These are phyloP conservation scores for Phymanthus crucifer DNA, from an alignment of 92 coral and sea anemone genomes.

Conservation along the genomic window DNA sequence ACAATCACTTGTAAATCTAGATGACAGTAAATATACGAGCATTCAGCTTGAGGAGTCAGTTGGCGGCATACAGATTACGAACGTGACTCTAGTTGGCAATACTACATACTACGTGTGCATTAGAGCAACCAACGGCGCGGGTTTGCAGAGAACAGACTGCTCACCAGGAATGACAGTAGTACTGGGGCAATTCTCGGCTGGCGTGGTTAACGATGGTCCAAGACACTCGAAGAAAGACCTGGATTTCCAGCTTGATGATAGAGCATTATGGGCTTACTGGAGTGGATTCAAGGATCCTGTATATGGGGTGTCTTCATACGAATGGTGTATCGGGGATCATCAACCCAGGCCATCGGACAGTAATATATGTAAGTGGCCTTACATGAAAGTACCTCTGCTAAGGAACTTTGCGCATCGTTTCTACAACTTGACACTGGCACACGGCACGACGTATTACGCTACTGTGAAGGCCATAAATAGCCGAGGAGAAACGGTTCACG, in stretches of 20 bases:
- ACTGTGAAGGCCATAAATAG: slow-evolving; percentile 70
- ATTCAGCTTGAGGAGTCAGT: slow-evolving; percentile 41
- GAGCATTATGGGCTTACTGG: slow-evolving; percentile 88
- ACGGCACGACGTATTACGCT: slow-evolving; percentile 72
- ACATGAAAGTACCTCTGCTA: slow-evolving; percentile 38
- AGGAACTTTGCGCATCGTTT: slow-evolving; percentile 61
- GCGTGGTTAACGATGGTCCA: slow-evolving; percentile 83
- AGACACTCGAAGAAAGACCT: slow-evolving; percentile 37
- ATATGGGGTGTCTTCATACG: slow-evolving; percentile 55
- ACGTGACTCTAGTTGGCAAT: slow-evolving; percentile 58
- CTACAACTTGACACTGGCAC: slow-evolving; percentile 68
- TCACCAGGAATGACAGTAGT: slow-evolving; percentile 62
- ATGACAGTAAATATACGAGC: slow-evolving; percentile 20
- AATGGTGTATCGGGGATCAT: slow-evolving; percentile 73
- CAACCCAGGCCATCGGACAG: slow-evolving; percentile 25
- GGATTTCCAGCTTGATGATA: slow-evolving; percentile 81
- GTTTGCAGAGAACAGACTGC: slow-evolving; percentile 62
- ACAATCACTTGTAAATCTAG: slow-evolving; percentile 14
- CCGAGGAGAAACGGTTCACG: slow-evolving; percentile 62
- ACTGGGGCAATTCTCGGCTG: slow-evolving; percentile 71
- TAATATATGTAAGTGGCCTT: slow-evolving; percentile 57
- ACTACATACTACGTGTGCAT: slow-evolving; percentile 67
- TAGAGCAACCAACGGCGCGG: slow-evolving; percentile 77
- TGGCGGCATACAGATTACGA: slow-evolving; percentile 59
- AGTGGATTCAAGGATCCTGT: slow-evolving; percentile 74